Evolutionary conservation across 2,797 vertebrate genomes (phyloP), one percentile per base, ranked within the genome.

Genomic region (Dallia pectoralis): DNA sequence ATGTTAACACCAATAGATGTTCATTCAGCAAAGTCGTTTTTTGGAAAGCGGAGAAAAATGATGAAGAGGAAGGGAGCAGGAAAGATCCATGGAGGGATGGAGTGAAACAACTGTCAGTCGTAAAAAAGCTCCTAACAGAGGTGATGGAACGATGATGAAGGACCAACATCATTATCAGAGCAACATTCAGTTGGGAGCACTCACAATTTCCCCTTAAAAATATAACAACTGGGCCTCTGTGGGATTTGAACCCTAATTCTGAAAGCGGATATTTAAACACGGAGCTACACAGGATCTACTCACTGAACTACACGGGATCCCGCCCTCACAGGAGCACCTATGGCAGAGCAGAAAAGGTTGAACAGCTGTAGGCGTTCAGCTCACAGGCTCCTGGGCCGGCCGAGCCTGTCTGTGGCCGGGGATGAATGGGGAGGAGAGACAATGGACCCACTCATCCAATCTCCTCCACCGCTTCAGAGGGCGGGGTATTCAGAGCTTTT

Each of bases 361-460:
- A 87, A 87, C 91, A 87, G 90, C 90, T 92, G 88, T 92, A 91
- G 87, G 86, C 80, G 74, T 79, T 79, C 73, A 65, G 65, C 76
- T 72, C 64, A 72, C 83, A 76, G 66, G 84, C 75, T 78, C 82
- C 87, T 47, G 79, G 89, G 87, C 59, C 8, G 53, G 53, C 53
- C 49, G 5, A 19, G 51, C 51, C 53, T 56, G 53, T 22, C 91
- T 89, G 80, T 79, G 74, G 84, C 88, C 84, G 82, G 80, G 25
- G 78, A 80, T 92, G 89, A 93, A 92, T 91, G 86, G 84, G 74
- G 69, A 81, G 71, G 73, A 80, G 79, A 84, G 91, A 95, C 94
- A 95, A 94, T 93, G 91, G 84, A 71, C 75, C 86, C 87, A 93
- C 93, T 95, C 90, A 94, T 91, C 80, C 82, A 81, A 67, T 74